phyloP scores from a whole-genome alignment of 2,888 invertebrate species.

The Nomada fucata region DNA sequence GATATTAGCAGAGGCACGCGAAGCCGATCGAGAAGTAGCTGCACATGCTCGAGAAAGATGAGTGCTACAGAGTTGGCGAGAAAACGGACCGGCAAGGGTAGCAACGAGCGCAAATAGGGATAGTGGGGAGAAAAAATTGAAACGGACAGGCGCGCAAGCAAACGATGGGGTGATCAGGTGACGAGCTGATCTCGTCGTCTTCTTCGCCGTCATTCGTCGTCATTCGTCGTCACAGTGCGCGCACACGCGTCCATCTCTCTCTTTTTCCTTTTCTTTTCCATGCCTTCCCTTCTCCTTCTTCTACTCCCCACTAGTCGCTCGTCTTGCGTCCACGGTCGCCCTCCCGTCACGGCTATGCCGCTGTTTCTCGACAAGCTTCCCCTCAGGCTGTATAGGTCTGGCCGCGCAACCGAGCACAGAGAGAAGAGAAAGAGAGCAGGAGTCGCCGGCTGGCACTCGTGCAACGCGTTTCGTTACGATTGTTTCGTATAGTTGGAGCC shows the following conservation, averaged over 20 bases:
- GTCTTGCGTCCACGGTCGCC: not conserved
- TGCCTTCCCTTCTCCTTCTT: not conserved
- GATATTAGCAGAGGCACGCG: not conserved
- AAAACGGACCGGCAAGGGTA: not conserved
- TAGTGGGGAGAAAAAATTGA: not conserved
- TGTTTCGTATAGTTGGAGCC: not conserved
- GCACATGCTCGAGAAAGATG: not conserved
- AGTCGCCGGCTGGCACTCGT: conserved; percentile 64
- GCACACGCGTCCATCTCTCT: conserved; percentile 41
- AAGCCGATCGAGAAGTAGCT: too few relatives aligned
- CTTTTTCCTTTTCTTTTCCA: conserved; percentile 39
- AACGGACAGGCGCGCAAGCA: conserved; percentile 45
- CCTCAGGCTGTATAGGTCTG: conserved; percentile 21
- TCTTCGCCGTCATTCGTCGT: conserved; percentile 44
- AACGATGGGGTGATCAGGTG: conserved; percentile 63
- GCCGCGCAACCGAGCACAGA: conserved; percentile 15
- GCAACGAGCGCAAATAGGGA: not conserved
- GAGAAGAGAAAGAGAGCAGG: conserved; percentile 43
- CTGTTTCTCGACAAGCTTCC: conserved; percentile 16
- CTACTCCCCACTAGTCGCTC: not conserved
- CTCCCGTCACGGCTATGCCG: conserved; percentile 6
- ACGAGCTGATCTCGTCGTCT: conserved; percentile 49
- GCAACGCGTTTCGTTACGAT: conserved; percentile 45
- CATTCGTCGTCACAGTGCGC: conserved; percentile 25
- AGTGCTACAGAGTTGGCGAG: not conserved